A percentile compares a stretch with the other conserved stretches of the same genome.
phyloP scores from a whole-genome alignment of 2,888 invertebrate species.

The Leptarthrus brevirostris region DNA sequence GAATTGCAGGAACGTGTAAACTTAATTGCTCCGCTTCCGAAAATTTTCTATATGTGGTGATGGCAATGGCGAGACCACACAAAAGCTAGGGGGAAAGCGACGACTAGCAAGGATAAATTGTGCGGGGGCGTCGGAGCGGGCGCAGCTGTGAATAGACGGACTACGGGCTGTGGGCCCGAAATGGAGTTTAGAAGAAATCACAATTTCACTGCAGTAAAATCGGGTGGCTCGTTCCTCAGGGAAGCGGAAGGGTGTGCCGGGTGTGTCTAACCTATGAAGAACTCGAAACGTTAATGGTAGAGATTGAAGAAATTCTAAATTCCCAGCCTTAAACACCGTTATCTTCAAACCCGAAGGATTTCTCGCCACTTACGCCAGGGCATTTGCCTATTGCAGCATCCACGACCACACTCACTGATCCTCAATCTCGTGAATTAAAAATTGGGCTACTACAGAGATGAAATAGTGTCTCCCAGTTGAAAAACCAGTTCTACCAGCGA shows the following conservation, averaged over 20 bases:
- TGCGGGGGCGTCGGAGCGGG: constrained; percentile 24
- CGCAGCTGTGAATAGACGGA: constrained; percentile 18
- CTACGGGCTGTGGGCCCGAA: constrained; percentile 26
- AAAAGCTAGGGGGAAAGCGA: constrained; percentile 33
- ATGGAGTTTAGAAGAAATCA: constrained; percentile 24
- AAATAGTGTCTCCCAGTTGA: too few species aligned
- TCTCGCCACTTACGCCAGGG: too few species aligned
- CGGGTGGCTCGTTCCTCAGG: neutral
- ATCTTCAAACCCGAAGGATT: too few species aligned
- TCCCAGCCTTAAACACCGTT: too few species aligned
- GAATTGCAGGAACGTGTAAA: constrained; percentile 46
- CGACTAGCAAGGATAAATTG: neutral
- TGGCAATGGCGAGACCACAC: constrained; percentile 35
- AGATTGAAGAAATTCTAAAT: too few species aligned
- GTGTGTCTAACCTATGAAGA: too few species aligned
- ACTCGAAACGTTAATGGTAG: too few species aligned
- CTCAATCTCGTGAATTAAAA: too few species aligned
- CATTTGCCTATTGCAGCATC: too few species aligned
- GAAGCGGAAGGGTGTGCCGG: constrained; percentile 47
- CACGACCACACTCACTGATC: too few species aligned
- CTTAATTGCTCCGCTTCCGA: constrained; percentile 47
- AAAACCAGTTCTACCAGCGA: too few species aligned
- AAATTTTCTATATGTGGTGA: constrained; percentile 43
- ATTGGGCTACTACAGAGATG: too few species aligned
- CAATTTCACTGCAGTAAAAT: constrained; percentile 24